Conservation (phyloP, 2,113 vertebrate genomes). For the Meriones unguiculatus region DNA sequence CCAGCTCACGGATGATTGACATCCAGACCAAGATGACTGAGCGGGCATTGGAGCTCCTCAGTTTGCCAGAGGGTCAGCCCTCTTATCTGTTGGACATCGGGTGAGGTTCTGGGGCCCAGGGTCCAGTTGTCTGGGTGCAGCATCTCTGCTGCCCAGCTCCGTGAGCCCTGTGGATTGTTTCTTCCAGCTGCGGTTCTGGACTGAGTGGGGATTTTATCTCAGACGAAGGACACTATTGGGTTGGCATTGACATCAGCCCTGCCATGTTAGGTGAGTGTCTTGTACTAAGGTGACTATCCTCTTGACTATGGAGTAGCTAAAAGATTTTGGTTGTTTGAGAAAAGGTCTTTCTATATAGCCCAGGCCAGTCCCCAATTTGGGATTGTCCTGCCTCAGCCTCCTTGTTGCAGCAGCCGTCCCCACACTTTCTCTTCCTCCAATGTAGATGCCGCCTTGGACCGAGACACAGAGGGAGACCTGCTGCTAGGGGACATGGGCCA, state of each 20-base stretch:
- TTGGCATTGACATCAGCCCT: slow-evolving; percentile 96
- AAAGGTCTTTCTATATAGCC: neutral
- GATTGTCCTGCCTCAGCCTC: neutral
- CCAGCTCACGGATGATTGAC: slow-evolving; percentile 96
- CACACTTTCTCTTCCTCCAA: neutral
- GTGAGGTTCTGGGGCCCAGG: slow-evolving; percentile 83
- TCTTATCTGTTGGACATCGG: slow-evolving; percentile 95
- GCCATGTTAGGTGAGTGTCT: slow-evolving; percentile 94
- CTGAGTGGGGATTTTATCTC: slow-evolving; percentile 96
- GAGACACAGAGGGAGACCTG: slow-evolving; percentile 95
- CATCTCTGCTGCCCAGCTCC: neutral
- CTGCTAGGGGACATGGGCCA: slow-evolving; percentile 95
- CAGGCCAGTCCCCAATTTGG: neutral
- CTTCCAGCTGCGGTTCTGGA: slow-evolving; percentile 95
- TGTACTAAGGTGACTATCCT: neutral
- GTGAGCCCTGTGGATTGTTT: neutral
- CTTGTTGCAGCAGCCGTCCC: neutral
- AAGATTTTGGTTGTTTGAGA: neutral
- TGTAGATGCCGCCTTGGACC: slow-evolving; percentile 94
- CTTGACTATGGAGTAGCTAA: neutral
- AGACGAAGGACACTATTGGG: slow-evolving; percentile 94
- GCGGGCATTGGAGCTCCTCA: slow-evolving; percentile 94
- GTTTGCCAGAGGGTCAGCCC: slow-evolving; percentile 90
- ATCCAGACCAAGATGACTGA: slow-evolving; percentile 97
- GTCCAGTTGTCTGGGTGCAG: neutral